These are phyloP conservation scores for Apis laboriosa DNA, from an alignment of 1,140 invertebrate species.

Conservation along the genomic window DNA sequence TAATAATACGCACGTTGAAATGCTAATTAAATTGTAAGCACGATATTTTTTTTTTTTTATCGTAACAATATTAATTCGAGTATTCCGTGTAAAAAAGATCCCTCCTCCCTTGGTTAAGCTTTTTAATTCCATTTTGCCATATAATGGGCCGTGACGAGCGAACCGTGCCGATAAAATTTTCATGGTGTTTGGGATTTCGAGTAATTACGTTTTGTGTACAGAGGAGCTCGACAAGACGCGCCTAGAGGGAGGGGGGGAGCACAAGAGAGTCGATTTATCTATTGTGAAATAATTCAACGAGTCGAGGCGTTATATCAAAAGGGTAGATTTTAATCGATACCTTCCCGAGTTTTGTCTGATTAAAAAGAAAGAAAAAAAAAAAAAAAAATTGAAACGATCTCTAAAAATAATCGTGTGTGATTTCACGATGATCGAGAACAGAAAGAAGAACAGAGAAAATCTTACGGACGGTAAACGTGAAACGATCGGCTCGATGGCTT, in stretches of 20 bases:
- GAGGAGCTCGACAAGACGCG: constrained; percentile 16
- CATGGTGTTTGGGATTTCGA: constrained; percentile 75
- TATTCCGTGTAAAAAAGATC: no score
- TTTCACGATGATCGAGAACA: not conserved
- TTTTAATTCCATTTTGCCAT: constrained; percentile 35
- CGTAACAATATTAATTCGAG: no score
- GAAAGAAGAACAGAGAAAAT: constrained; percentile 15
- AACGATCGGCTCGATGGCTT: constrained; percentile 5
- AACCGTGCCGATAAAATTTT: constrained; percentile 69
- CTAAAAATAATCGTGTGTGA: not conserved
- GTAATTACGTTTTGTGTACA: constrained; percentile 75
- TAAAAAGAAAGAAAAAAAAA: no score
- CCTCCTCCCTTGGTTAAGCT: not conserved
- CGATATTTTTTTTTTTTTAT: no score
- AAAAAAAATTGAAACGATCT: not conserved
- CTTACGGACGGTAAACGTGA: constrained; percentile 51
- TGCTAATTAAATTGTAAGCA: no score
- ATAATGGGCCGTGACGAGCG: constrained; percentile 43
- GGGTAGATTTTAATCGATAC: constrained; percentile 54
- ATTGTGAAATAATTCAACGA: constrained; percentile 73
- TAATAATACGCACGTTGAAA: no score
- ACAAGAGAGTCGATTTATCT: constrained; percentile 66
- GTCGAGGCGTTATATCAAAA: constrained; percentile 57
- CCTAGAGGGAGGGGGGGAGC: not conserved
- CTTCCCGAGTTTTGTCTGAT: not conserved